Percentiles rank a stretch among this genome's conserved stretches.
Evolutionary conservation across 2,888 invertebrate genomes (phyloP).

Genomic region (Acleris laterana): DNA sequence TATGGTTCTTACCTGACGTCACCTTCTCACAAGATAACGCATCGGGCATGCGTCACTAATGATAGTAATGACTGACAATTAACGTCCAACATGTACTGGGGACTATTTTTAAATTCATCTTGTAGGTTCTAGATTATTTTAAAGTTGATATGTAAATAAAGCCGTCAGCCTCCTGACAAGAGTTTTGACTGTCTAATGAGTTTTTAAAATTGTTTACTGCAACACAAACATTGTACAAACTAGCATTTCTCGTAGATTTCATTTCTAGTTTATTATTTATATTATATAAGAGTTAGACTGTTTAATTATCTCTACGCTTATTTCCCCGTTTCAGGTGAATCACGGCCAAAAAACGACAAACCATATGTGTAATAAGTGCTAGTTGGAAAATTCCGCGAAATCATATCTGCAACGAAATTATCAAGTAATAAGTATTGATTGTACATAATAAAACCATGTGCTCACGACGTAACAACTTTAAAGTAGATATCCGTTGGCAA

Average conservation of each 20-base stretch:
- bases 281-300: not conserved
- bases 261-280: not conserved
- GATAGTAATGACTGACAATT: slow-evolving; percentile 2
- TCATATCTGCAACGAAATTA: not conserved
- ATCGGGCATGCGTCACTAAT: slow-evolving; percentile 22
- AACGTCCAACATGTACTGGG: slow-evolving; percentile 3
- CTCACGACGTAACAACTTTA: not conserved
- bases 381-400: slow-evolving; percentile 3
- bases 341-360: not conserved
- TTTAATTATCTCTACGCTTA: no score
- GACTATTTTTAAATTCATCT: not conserved
- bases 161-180: slow-evolving; percentile 5
- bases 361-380: not conserved
- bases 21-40: slow-evolving; percentile 4
- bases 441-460: not conserved
- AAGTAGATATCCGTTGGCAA: not conserved
- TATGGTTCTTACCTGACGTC: slow-evolving; percentile 12
- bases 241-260: no score
- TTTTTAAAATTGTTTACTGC: not conserved
- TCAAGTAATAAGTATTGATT: not conserved
- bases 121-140: slow-evolving; percentile 1
- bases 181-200: not conserved
- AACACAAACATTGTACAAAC: no score
- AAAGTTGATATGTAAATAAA: slow-evolving; percentile 1
- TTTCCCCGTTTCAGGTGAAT: no score